Percentiles rank a stretch among this genome's conserved stretches.
Conservation (phyloP, 2,113 vertebrate species). For the Gasterosteus aculeatus region DNA sequence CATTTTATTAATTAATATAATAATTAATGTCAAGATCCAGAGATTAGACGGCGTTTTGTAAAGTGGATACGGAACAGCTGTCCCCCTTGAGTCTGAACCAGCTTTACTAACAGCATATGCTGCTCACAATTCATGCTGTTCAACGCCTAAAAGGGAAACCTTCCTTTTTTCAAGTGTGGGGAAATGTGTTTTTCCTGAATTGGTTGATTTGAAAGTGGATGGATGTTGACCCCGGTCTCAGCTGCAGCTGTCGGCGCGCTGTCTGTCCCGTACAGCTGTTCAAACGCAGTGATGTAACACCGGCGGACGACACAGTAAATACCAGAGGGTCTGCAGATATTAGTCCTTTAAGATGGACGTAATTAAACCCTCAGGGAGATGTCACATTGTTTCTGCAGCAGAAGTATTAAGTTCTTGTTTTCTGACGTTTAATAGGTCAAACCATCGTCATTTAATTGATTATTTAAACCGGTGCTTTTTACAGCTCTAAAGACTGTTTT, state of each 20-base stretch:
- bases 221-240: constrained; percentile 34
- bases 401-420: neutral
- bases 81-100: neutral
- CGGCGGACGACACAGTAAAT: constrained; percentile 37
- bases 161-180: constrained; percentile 22
- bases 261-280: constrained; percentile 69
- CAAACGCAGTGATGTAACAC: constrained; percentile 65
- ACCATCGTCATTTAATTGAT: neutral
- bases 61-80: neutral
- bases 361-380: constrained; percentile 21
- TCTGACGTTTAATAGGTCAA: neutral
- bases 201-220: constrained; percentile 39
- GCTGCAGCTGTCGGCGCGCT: constrained; percentile 47
- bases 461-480: neutral
- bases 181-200: constrained; percentile 45
- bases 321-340: constrained; percentile 14
- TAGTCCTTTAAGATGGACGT: constrained; percentile 4
- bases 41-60: neutral
- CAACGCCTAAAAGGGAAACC: constrained; percentile 9
- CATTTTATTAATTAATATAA: neutral
- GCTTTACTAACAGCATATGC: neutral
- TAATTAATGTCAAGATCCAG: neutral
- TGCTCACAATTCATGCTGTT: neutral
- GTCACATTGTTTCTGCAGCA: neutral
- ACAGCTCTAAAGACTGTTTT: neutral